Conservation (phyloP, 2,797 vertebrate genomes). For the Sebastes nivosus region DNA sequence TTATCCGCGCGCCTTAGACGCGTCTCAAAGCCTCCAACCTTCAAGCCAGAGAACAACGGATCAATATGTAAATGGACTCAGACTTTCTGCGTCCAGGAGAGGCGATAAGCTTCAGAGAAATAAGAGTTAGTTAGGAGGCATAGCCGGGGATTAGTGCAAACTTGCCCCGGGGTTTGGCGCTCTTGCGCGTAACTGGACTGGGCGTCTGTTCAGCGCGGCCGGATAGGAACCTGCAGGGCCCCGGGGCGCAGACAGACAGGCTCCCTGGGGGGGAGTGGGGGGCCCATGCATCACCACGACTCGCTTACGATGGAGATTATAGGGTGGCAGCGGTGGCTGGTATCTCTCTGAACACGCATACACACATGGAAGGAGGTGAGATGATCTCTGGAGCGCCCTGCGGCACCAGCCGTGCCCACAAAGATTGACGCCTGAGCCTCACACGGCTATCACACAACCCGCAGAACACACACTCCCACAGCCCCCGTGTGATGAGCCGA, state of each 20-base stretch:
- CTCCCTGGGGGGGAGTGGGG: constrained; percentile 50
- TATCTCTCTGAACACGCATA: constrained; percentile 72
- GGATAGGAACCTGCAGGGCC: constrained; percentile 65
- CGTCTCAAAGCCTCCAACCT: constrained; percentile 33
- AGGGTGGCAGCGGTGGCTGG: constrained; percentile 66
- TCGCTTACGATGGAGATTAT: constrained; percentile 75
- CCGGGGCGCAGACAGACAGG: constrained; percentile 70
- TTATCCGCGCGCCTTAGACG: constrained; percentile 46
- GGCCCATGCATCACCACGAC: constrained; percentile 5
- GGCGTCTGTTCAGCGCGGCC: constrained; percentile 67
- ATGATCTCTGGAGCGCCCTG: constrained; percentile 53
- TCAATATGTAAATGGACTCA: constrained; percentile 73
- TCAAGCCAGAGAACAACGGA: constrained; percentile 61
- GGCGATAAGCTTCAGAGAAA: constrained; percentile 65
- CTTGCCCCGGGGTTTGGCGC: constrained; percentile 75
- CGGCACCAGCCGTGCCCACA: constrained; percentile 45
- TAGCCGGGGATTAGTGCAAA: constrained; percentile 75
- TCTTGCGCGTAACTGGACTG: constrained; percentile 62
- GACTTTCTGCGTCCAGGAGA: constrained; percentile 62
- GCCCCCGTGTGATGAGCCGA: constrained; percentile 74
- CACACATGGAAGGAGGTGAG: constrained; percentile 41
- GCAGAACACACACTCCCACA: constrained; percentile 43
- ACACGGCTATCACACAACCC: constrained; percentile 66
- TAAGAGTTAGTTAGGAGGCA: constrained; percentile 62
- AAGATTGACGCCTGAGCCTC: constrained; percentile 63